Conservation (phyloP, 64 coral and sea anemone species). For the Montipora sp. region DNA sequence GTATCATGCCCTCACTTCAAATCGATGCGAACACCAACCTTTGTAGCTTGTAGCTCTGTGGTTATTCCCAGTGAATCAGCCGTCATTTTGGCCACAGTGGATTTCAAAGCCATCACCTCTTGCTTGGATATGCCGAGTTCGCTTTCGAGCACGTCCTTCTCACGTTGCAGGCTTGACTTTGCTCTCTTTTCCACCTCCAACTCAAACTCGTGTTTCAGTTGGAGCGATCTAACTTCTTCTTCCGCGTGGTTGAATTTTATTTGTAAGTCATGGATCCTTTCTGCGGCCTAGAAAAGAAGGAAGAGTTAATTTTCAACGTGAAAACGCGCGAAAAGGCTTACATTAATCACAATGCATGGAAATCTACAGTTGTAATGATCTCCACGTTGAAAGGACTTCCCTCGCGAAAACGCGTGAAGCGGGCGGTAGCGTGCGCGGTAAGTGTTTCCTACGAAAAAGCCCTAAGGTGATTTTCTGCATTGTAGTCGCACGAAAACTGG, state of each 20-base stretch:
- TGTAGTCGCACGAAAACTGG: too few relatives aligned
- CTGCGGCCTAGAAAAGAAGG: slow-evolving; percentile 32
- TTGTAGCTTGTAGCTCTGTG: slow-evolving; percentile 90
- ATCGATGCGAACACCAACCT: slow-evolving; percentile 45
- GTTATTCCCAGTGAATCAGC: slow-evolving; percentile 75
- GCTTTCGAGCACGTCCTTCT: slow-evolving; percentile 64
- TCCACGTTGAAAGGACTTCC: too few relatives aligned
- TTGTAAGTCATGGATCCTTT: slow-evolving; percentile 78
- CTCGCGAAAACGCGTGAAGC: too few relatives aligned
- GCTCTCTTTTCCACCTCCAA: slow-evolving; percentile 75
- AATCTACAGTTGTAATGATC: too few relatives aligned
- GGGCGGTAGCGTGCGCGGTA: too few relatives aligned
- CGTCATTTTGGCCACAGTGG: slow-evolving; percentile 76
- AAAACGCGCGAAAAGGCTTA: too few relatives aligned
- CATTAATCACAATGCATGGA: too few relatives aligned
- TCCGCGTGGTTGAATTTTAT: slow-evolving; percentile 42
- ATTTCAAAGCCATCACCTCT: slow-evolving; percentile 78
- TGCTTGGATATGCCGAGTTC: slow-evolving; percentile 68
- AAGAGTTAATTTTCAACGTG: neutral
- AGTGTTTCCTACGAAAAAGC: too few relatives aligned
- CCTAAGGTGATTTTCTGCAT: too few relatives aligned
- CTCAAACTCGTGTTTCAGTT: slow-evolving; percentile 89
- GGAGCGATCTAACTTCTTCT: slow-evolving; percentile 78
- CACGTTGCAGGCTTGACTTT: slow-evolving; percentile 58
- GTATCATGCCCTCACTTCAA: too few relatives aligned